These are phyloP conservation scores for Silurus aristotelis DNA, from an alignment of 2,797 vertebrate genomes.

Conservation along the genomic window DNA sequence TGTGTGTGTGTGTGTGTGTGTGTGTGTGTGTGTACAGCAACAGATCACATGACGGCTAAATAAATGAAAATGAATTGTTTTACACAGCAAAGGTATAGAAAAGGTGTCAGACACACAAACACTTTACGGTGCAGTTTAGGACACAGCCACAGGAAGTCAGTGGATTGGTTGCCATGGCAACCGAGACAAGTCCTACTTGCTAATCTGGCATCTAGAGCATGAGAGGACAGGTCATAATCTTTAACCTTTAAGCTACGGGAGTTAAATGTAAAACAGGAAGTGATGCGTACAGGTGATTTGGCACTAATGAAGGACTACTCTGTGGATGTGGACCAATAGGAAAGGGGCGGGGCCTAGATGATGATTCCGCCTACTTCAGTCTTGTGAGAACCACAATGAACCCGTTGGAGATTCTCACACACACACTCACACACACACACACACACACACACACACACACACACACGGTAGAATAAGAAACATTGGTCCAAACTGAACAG, in stretches of 20 bases:
- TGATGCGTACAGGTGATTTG: neutral
- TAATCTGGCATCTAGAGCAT: too few species aligned
- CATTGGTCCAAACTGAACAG: conserved; percentile 12
- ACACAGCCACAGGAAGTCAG: neutral
- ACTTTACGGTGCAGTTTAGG: neutral
- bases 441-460: too few species aligned
- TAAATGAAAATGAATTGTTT: neutral
- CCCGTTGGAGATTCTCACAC: neutral
- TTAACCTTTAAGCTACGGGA: too few species aligned
- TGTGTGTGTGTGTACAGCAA: too few species aligned
- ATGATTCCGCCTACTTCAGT: neutral
- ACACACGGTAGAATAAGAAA: neutral
- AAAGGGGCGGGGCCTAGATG: neutral
- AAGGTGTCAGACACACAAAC: neutral
- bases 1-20: too few species aligned
- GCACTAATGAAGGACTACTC: neutral
- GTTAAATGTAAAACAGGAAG: neutral
- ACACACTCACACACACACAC: too few species aligned
- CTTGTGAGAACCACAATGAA: neutral
- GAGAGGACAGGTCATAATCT: neutral
- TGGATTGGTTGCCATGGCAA: neutral
- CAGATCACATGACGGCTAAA: neutral
- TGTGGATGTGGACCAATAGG: neutral
- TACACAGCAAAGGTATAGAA: neutral
- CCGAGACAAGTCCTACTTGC: neutral